Percentiles rank a stretch among this genome's conserved stretches.
Evolutionary conservation across 2,797 vertebrate genomes (phyloP).

Genomic region (Pelodytes ibericus): DNA sequence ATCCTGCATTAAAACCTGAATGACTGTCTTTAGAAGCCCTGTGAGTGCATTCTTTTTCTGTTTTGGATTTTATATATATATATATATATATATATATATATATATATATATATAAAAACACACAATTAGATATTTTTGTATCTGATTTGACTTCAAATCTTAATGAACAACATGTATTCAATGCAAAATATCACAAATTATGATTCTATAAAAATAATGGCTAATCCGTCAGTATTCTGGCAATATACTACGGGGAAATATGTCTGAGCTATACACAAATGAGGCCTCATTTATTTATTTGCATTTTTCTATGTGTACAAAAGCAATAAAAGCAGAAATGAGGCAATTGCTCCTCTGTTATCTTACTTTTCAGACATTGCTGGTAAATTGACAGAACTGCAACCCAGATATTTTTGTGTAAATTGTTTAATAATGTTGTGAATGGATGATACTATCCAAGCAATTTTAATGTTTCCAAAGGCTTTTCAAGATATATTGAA

Average conservation of each 20-base stretch:
- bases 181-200: background rate
- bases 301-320: background rate
- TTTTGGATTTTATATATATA: too few relatives aligned
- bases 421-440: constrained; percentile 22
- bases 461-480: constrained; percentile 48
- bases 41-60: too few relatives aligned
- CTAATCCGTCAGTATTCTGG: background rate
- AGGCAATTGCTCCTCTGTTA: background rate
- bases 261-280: background rate
- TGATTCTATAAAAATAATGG: background rate
- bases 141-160: background rate
- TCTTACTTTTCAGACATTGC: constrained; percentile 21
- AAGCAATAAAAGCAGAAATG: constrained; percentile 5
- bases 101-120: too few relatives aligned
- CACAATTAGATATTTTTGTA: too few relatives aligned
- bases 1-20: too few relatives aligned
- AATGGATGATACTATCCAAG: constrained; percentile 33
- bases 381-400: constrained; percentile 8
- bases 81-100: too few relatives aligned
- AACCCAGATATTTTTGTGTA: constrained; percentile 17
- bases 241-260: background rate
- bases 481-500: constrained; percentile 45
- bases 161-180: background rate
- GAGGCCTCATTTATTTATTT: constrained; percentile 7
- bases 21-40: too few relatives aligned